A percentile compares a stretch with the other conserved stretches of the same genome.
Evolutionary conservation across 2,113 vertebrate genomes (phyloP).

Genomic region (Apodemus sylvaticus): DNA sequence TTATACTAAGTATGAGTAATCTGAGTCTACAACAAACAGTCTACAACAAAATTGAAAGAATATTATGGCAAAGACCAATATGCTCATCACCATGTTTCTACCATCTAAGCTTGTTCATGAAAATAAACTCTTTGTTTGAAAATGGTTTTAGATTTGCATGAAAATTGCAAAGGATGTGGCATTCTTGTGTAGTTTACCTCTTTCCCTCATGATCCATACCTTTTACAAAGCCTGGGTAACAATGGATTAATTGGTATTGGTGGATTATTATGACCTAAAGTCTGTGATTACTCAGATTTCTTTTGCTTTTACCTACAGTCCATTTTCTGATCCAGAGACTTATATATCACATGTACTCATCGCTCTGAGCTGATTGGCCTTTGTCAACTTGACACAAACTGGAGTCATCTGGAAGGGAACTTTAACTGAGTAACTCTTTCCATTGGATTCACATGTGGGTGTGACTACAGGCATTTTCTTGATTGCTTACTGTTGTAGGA

Average conservation of each 20-base stretch:
- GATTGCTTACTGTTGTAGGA: not conserved
- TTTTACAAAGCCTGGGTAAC: not conserved
- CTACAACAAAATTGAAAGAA: not conserved
- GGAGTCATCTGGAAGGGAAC: not conserved
- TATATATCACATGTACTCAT: no score
- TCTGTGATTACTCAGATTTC: not conserved
- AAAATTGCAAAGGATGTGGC: not conserved
- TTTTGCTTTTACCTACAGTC: not conserved
- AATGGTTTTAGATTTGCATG: not conserved
- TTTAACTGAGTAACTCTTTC: not conserved
- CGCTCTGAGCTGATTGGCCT: not conserved
- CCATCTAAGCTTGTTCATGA: not conserved
- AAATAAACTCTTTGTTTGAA: not conserved
- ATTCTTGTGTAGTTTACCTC: fast-evolving
- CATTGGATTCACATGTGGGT: not conserved
- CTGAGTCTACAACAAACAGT: not conserved
- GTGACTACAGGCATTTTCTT: not conserved
- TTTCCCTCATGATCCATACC: not conserved
- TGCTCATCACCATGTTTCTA: not conserved
- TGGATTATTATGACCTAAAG: not conserved
- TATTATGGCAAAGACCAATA: not conserved
- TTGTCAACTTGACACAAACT: not conserved
- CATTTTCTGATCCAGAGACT: not conserved
- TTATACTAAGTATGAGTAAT: not conserved
- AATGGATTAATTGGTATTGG: not conserved